Evolutionary conservation across 2,113 vertebrate genomes (phyloP), one percentile per base, ranked within the genome.

Genomic region (Chlorodrepanis virens): DNA sequence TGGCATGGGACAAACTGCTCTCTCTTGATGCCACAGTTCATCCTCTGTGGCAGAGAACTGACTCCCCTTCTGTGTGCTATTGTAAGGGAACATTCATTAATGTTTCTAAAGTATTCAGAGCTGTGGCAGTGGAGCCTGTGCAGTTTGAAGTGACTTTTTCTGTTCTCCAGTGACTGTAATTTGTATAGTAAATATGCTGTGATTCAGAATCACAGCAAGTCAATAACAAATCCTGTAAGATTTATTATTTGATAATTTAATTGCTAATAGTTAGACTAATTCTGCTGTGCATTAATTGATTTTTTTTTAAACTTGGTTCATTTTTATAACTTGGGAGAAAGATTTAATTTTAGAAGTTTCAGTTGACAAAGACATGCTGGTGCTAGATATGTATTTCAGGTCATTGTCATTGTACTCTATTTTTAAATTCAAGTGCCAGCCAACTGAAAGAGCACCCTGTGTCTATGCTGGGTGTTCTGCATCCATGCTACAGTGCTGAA

Each of bases 331-430:
- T 53, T 71, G 28, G 24, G 39, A 88, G 87, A 77, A 97, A 69
- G 90, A 85, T 97, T 94, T 95, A 84, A 95, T 90, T 97, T 96
- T 97, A 95, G 96, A 96, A 25, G 60, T 95, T 97, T 97, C 95
- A 91, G 77, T 96, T 97, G 94, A 95, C 97, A 93, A 76, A 96
- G 94, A 94, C 87, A 37, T 69, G 94, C 83, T 95, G 90, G 94
- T 53, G 42, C 83, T 91, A 96, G 91, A 85, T 87, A 56, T 5
- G 54, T 24, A 75, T 84, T 90, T 96, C 94, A 86, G 96, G 94
- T 96, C 95, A 76, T 95, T 97, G 97, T 97, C 97, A 91, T 93
- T 96, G 90, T 70, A 20, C 80, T 97, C 98, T 98, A 98, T 98
- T 98, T 98, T 98, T 98, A 98, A 97, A 83, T 84, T 88, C 64